Base-by-base conservation (phyloP, 2,888 invertebrate species). In the Trichogramma evanescens region DNA sequence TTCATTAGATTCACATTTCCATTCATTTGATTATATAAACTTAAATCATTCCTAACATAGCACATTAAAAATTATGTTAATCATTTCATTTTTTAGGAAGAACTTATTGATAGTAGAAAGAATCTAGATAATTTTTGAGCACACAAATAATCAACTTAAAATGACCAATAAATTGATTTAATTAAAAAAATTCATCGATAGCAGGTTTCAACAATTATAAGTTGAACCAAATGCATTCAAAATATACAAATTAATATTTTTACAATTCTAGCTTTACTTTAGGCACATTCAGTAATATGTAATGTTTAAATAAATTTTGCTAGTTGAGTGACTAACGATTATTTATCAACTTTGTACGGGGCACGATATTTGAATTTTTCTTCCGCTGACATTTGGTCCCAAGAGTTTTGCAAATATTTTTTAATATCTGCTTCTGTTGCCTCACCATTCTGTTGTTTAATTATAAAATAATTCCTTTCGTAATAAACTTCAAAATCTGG, bases 401-500 rank as follows among this genome's bases (percentile, higher is more conserved):
- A 66, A 46, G 63, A 49, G 42, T 59, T 56, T 49, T 40, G 54
- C 38, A 66, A 61, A 51, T 64, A 63, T 51, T 54, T 58, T 53
- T 54, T 55, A n/a, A 66, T 55, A 42, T 66, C 61, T 5, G 64
- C 59, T 52, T 64, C 63, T n/a, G 64, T 64, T 39, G 64, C 49
- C 10, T 64, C 63, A n/a, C 54, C 43, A 51, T 66, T 50, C 9
- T 64, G 61, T 9, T 58, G 54, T 58, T 60, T 63, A 42, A 63
- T 54, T 4, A 58, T 54, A 45, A 50, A 54, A 51, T 59, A 58
- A 54, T 63, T 64, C 55, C 64, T 61, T 55, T 66, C 63, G 49
- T 46, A 62, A 50, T 64, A 66, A 41, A 64, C 66, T 50, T 66
- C 61, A 63, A 66, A 66, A 58, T 64, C 64, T 56, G 64, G 64